Evolutionary conservation across 2,888 invertebrate species (phyloP), one percentile per base, ranked within the genome.

Genomic region (Rhopalosiphum nymphaeae): DNA sequence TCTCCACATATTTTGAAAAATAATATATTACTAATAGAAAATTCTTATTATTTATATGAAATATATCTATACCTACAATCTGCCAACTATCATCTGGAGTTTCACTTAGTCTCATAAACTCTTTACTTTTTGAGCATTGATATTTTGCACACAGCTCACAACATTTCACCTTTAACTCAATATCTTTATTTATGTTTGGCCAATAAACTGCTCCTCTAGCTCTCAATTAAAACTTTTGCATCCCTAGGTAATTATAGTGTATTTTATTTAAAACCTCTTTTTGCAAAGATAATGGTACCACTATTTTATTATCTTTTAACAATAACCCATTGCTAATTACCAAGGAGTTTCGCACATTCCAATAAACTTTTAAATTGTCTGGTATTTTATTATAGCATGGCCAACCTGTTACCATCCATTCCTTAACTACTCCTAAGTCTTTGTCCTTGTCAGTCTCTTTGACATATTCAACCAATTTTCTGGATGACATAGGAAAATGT

Each of bases 211-310:
- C 29, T 46, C 44, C 13, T 13, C 36, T 53, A 46, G 93, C 86
- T 85, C 84, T 94, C 26, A 78, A 29, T 44, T 85, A 44, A 46
- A 44, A 89, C 49, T 94, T 94, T 46, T 89, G 67, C 86, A 84
- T 53, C 36, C 93, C 93, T n/a, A 93, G 36, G 53, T 94, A 91
- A 78, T 89, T 57, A 36, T 42, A 56, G n/a, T 93, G 91, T 57
- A 94, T 89, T 85, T 61, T 89, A 26, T 57, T 89, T 84, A 94
- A n/a, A 36, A 94, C 84, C 9, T 56, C 7, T 46, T 93, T 57
- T 36, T 89, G 25, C 26, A 94, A 57, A 7, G 61, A 91, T 46
- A 44, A 61, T 86, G 78, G 87, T 49, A 94, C 49, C 53, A 78
- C 29, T 84, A 91, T 90, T 49, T 85, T n/a, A 53, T 87, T 53